A percentile compares a stretch with the other conserved stretches of the same genome.
These are phyloP conservation scores for Drosophila repletoides DNA, from an alignment of 1,140 invertebrate species.

Conservation along the genomic window DNA sequence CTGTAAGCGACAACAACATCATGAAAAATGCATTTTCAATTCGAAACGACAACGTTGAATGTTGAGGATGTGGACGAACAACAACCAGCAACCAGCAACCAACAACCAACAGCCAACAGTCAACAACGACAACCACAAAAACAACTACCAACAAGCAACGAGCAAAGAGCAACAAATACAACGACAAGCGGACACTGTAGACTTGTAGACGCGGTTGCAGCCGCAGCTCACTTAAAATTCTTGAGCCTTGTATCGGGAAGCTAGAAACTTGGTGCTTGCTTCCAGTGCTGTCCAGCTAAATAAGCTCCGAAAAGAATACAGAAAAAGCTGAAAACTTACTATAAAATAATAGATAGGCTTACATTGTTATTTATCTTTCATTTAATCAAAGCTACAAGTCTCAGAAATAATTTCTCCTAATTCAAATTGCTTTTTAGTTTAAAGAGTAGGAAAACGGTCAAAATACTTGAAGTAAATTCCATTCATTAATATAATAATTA, in stretches of 20 bases:
- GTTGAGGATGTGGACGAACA: conserved; percentile 40
- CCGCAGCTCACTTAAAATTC: conserved; percentile 76
- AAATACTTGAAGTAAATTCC: no score
- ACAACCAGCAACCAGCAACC: conserved; percentile 28
- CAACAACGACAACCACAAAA: conserved; percentile 6
- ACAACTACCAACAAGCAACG: conserved; percentile 5
- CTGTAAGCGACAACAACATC: conserved; percentile 57
- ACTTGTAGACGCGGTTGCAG: conserved; percentile 39
- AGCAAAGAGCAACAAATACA: not conserved
- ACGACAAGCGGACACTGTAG: conserved; percentile 28
- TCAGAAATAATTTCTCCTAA: no score
- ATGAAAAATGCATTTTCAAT: conserved; percentile 82
- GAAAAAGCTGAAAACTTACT: no score
- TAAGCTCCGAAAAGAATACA: no score
- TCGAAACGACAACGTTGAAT: conserved; percentile 45
- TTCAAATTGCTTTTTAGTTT: no score
- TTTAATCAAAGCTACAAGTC: no score
- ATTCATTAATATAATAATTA: no score
- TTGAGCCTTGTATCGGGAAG: conserved; percentile 59
- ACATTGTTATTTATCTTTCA: no score
- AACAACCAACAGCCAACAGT: conserved; percentile 1
- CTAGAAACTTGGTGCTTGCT: not conserved
- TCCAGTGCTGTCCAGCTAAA: no score
- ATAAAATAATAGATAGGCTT: no score
- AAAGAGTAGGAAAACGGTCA: no score